A percentile compares a stretch with the other conserved stretches of the same genome.
These are phyloP conservation scores for Aphaenogaster floridana DNA, from an alignment of 1,140 invertebrate species.

Conservation along the genomic window DNA sequence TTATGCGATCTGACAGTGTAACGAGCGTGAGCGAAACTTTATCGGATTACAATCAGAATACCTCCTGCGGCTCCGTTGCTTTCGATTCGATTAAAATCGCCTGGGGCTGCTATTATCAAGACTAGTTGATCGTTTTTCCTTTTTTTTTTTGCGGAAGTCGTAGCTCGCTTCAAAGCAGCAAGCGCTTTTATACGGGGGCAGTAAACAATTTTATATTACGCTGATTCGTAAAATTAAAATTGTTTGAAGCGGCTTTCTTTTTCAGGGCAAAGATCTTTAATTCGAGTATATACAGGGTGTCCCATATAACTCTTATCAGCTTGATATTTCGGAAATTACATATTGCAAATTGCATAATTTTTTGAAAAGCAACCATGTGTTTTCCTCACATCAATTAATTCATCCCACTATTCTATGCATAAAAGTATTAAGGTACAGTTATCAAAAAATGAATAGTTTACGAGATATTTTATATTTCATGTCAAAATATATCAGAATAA, in stretches of 20 bases:
- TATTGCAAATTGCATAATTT: too few relatives aligned
- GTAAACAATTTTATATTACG: slow-evolving; percentile 49
- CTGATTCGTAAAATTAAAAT: slow-evolving; percentile 15
- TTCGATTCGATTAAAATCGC: slow-evolving; percentile 64
- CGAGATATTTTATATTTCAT: too few relatives aligned
- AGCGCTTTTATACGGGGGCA: slow-evolving; percentile 1
- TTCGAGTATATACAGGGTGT: not conserved
- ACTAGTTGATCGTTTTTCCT: slow-evolving; percentile 1
- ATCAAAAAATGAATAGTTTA: too few relatives aligned
- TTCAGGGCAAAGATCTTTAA: not conserved
- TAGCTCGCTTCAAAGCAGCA: not conserved
- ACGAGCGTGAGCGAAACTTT: slow-evolving; percentile 58
- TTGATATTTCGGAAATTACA: too few relatives aligned
- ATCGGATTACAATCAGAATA: slow-evolving; percentile 63
- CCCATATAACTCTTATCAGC: too few relatives aligned
- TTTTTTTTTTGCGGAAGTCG: slow-evolving; percentile 12
- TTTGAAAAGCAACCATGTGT: too few relatives aligned
- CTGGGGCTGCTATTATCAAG: slow-evolving; percentile 40
- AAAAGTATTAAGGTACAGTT: too few relatives aligned
- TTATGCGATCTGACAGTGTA: slow-evolving; percentile 67
- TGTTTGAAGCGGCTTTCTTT: not conserved
- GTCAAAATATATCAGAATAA: too few relatives aligned
- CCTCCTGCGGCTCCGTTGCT: slow-evolving; percentile 53
- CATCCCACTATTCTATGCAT: too few relatives aligned
- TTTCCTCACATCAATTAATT: too few relatives aligned